Evolutionary conservation across 2,797 vertebrate genomes (phyloP).

Genomic region (Falco cherrug): DNA sequence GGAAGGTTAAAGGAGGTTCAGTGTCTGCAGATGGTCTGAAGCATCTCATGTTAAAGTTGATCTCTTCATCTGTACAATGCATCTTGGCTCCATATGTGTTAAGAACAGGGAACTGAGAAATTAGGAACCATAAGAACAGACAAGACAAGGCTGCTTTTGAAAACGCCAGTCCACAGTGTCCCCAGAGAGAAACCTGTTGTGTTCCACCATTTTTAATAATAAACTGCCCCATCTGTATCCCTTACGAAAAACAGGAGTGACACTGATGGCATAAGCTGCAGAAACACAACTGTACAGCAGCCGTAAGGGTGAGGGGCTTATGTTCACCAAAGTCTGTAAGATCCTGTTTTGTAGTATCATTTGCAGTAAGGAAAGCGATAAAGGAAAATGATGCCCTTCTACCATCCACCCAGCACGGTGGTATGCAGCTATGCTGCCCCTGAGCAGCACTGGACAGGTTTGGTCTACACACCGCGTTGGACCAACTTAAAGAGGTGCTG

Average conservation of each 20-base stretch:
- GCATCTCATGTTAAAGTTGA: not conserved
- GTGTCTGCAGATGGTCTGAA: not conserved
- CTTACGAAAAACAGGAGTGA: not conserved
- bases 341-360: not conserved
- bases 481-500: not conserved
- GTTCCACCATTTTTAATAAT: not conserved
- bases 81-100: not conserved
- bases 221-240: not conserved
- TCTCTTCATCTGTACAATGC: not conserved
- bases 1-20: not conserved
- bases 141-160: not conserved
- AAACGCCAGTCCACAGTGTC: not conserved
- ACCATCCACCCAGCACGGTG: rapidly evolving
- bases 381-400: not conserved
- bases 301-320: not conserved
- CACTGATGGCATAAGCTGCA: not conserved
- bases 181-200: not conserved
- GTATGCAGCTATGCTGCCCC: not conserved
- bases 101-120: not conserved
- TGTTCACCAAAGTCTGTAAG: not conserved
- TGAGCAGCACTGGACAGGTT: not conserved
- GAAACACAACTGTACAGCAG: not conserved
- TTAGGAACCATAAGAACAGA: not conserved
- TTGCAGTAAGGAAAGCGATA: not conserved
- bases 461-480: not conserved